A percentile compares a stretch with the other conserved stretches of the same genome.
These are phyloP conservation scores for Marmota monax DNA, from an alignment of 2,113 vertebrate genomes.

Conservation along the genomic window DNA sequence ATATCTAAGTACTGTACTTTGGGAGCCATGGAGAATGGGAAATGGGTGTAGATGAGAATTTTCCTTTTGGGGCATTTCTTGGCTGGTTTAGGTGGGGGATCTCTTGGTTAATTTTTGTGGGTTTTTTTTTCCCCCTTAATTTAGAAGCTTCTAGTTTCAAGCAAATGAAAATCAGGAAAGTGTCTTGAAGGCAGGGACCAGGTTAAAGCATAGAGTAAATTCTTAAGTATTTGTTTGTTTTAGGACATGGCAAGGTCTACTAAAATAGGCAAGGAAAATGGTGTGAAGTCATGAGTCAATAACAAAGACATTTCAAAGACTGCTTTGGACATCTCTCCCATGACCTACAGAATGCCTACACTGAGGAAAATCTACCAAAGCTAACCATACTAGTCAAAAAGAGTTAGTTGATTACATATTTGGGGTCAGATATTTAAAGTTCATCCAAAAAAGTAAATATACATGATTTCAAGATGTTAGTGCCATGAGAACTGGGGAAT, in stretches of 20 bases:
- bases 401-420: background rate
- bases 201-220: background rate
- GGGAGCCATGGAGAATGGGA: background rate
- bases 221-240: slow-evolving; percentile 58
- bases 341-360: background rate
- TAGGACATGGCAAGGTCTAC: background rate
- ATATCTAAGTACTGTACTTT: background rate
- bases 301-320: slow-evolving; percentile 37
- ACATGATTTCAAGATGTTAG: background rate
- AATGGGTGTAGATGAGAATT: background rate
- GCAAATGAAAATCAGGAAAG: slow-evolving; percentile 33
- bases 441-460: background rate
- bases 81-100: background rate
- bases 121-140: background rate
- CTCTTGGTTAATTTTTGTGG: background rate
- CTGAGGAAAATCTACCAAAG: background rate
- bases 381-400: background rate
- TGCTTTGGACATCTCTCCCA: background rate
- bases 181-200: background rate
- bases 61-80: background rate
- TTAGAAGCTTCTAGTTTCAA: background rate
- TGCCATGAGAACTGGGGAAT: background rate
- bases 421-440: background rate
- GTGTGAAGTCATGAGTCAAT: slow-evolving; percentile 55
- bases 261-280: background rate